phyloP scores from a whole-genome alignment of 2,113 vertebrate species.

The Cnemophilus loriae region DNA sequence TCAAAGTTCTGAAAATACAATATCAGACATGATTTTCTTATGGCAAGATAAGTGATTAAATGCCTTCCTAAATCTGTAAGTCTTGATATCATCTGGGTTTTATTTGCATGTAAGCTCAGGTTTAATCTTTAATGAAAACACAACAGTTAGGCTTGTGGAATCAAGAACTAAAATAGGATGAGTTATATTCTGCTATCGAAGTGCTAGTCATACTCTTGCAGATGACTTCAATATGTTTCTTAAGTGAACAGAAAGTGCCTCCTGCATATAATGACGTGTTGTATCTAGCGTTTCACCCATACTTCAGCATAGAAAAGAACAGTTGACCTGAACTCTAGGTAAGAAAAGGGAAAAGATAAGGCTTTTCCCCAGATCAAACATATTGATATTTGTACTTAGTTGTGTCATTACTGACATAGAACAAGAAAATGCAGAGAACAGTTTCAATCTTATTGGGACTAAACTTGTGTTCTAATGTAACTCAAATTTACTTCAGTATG shows the following conservation, averaged over 20 bases:
- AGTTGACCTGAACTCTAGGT: not conserved
- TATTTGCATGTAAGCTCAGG: not conserved
- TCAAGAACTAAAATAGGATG: not conserved
- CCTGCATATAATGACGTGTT: not conserved
- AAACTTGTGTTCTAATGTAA: not conserved
- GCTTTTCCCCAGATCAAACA: not conserved
- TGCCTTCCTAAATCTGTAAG: not conserved
- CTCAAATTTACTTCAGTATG: not conserved
- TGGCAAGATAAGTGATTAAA: not conserved
- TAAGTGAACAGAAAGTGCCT: not conserved
- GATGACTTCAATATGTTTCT: not conserved
- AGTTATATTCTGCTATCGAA: not conserved
- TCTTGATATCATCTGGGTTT: not conserved
- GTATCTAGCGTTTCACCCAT: not conserved
- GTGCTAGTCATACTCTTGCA: not conserved
- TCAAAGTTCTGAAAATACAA: not conserved
- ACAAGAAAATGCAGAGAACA: not conserved
- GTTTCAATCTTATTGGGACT: not conserved
- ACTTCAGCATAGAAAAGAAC: not conserved
- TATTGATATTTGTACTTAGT: not conserved
- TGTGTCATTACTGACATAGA: not conserved
- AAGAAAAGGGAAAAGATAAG: not conserved
- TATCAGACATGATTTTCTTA: not conserved
- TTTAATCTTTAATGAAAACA: not conserved
- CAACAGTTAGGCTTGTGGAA: not conserved